Percentiles rank a stretch among this genome's conserved stretches.
Conservation (phyloP, 1,140 invertebrate genomes). For the Yoshiicerus persimilis region DNA sequence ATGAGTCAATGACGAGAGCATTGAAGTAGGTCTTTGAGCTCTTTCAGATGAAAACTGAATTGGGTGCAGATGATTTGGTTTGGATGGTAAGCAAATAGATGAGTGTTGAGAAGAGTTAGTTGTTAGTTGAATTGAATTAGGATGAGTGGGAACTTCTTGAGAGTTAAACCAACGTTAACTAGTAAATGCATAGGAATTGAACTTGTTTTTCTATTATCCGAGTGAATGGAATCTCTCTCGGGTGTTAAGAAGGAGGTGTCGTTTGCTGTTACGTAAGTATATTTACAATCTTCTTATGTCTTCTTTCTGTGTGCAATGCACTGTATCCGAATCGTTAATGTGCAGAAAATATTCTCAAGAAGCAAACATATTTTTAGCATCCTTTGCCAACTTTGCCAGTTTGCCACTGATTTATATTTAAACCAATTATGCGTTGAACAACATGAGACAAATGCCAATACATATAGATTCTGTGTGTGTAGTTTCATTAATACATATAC, state of each 20-base stretch:
- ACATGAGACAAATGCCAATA: constrained; percentile 2
- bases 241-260: background rate
- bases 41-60: background rate
- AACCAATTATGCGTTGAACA: background rate
- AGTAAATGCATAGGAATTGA: background rate
- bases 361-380: constrained; percentile 21
- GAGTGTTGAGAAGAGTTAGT: background rate
- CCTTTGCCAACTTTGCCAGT: background rate
- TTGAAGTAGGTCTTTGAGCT: constrained; percentile 22
- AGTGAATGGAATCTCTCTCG: background rate
- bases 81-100: background rate
- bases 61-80: background rate
- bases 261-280: background rate
- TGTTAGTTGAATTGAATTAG: background rate
- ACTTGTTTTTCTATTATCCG: background rate
- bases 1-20: background rate
- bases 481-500: too few relatives aligned
- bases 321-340: background rate
- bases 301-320: background rate
- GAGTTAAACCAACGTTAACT: background rate
- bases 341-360: constrained; percentile 15
- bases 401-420: constrained; percentile 12
- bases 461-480: background rate
- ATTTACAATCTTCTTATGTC: background rate
- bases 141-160: background rate